Evolutionary conservation across 2,888 invertebrate genomes (phyloP).

Genomic region (Entomobrya proxima): DNA sequence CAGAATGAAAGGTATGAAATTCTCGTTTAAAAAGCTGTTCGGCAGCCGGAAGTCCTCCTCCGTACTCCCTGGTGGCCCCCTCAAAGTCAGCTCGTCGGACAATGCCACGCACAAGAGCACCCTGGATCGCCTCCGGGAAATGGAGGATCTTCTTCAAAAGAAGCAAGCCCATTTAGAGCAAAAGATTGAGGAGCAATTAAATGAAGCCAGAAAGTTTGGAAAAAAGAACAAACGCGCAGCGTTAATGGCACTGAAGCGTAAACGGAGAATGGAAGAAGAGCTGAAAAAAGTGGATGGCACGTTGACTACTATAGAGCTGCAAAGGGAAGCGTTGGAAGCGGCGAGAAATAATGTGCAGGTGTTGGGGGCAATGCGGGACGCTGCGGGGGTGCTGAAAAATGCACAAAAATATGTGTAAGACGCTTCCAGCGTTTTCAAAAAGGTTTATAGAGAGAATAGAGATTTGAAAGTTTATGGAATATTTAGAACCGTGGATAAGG

Average conservation of each 20-base stretch:
- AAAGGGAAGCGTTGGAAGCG: slow-evolving; percentile 80
- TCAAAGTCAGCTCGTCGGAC: background rate
- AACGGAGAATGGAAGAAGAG: slow-evolving; percentile 80
- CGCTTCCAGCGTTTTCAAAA: background rate
- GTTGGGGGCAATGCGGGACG: slow-evolving; percentile 79
- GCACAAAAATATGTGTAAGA: slow-evolving; percentile 80
- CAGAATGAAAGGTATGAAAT: slow-evolving; percentile 18
- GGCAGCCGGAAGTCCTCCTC: no score
- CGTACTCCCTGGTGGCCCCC: no score
- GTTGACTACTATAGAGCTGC: slow-evolving; percentile 79
- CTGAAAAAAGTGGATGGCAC: slow-evolving; percentile 80
- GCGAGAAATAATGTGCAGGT: slow-evolving; percentile 81
- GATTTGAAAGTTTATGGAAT: no score
- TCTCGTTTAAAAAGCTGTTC: slow-evolving; percentile 32
- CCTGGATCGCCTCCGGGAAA: slow-evolving; percentile 35
- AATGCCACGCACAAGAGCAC: background rate
- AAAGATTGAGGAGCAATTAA: slow-evolving; percentile 20
- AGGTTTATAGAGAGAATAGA: no score
- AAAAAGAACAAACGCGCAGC: slow-evolving; percentile 77
- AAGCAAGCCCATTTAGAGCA: slow-evolving; percentile 58
- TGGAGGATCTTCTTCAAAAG: slow-evolving; percentile 55
- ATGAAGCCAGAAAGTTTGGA: slow-evolving; percentile 35
- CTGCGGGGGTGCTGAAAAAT: slow-evolving; percentile 79
- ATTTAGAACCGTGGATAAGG: slow-evolving; percentile 79
- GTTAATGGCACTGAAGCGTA: slow-evolving; percentile 80